Base-by-base conservation (phyloP, 2,888 invertebrate genomes). In the Drosophila anomelani region DNA sequence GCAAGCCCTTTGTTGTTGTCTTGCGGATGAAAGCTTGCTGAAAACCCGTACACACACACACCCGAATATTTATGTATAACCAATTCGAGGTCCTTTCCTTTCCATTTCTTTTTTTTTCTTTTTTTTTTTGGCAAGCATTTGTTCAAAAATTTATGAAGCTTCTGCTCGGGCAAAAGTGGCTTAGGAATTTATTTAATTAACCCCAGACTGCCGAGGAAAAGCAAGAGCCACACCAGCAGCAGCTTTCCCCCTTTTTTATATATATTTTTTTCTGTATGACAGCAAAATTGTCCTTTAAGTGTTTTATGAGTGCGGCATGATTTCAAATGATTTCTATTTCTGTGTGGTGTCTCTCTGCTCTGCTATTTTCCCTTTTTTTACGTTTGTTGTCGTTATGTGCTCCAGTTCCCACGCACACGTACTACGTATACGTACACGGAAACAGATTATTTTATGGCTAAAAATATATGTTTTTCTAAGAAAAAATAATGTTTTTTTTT, bases 271-370 rank as follows among this genome's bases (percentile, higher is more conserved):
- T 20, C 56, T 39, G 44, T 60, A 54, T 59, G 79, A 59, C 76
- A 69, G 71, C 72, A 71, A 85, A 88, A 88, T 88, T 76, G 80
- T 78, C 75, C 73, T 78, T 80, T 89, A 89, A 89, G 82, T 85
- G 89, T 84, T 88, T 88, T 85, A 88, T 84, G 80, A 83, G 78
- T 67, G 78, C 62, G 77, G 63, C 84, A 84, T 80, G 80, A 66
- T 78, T 62, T 75, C 46, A 70, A 72, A 72, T 72, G 70, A 70
- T 72, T 72, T 72, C 62, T 72, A 59, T 64, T 64, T 58, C 72
- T 71, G 61, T 61, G 49, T 43, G 55, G 60, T 61, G 51, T 51
- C 53, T 73, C 57, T 70, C 54, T 63, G 56, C 34, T 44, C 47
- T 6, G 34, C 15, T 43, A 29, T 56, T 55, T 71, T 56, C 61